Base-by-base conservation (phyloP, 2,797 vertebrate species). In the Pangasius macronema region DNA sequence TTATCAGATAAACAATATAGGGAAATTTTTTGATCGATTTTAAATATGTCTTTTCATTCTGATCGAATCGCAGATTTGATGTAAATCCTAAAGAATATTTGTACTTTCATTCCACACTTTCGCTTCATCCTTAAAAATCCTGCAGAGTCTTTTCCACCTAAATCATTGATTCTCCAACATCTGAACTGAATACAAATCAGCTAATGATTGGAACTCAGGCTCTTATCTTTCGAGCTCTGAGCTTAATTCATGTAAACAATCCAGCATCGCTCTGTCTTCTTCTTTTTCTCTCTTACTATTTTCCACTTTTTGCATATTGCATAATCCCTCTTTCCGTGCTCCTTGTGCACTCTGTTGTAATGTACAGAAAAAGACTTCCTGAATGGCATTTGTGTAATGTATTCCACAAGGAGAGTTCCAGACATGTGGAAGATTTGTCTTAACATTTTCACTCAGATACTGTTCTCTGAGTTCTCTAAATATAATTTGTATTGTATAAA, bases 141-240 rank as follows among this genome's bases (percentile, higher is more conserved):
- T 76, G 61, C 67, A 59, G 30, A 83, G 82, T 85, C 80, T 87
- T 70, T 83, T 87, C n/a, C 33, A 36, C 88, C 51, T 89, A 76
- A 85, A 79, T 87, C 87, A 92, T 91, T 88, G 88, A 94, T 93
- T 85, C 86, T 85, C 61, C 85, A 82, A 51, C 49, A 79, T 86
- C 86, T 20, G 83, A 88, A 83, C 89, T 77, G 92, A 94, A 95
- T 93, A 92, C 91, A 88, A 88, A 93, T 91, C 86, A 90, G 88
- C 89, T 68, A 85, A 92, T 90, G 88, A 91, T 89, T 82, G 75
- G 86, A 91, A 88, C 87, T 83, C 76, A 85, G 85, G 88, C 84
- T 80, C 82, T 90, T 89, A 89, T 91, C 86, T 76, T 87, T 57
- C 63, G 18, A 30, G 59, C 80, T 33, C 68, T 72, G 53, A 39